Evolutionary conservation across 2,797 vertebrate species (phyloP).

Genomic region (Spinibarbus caldwelli): DNA sequence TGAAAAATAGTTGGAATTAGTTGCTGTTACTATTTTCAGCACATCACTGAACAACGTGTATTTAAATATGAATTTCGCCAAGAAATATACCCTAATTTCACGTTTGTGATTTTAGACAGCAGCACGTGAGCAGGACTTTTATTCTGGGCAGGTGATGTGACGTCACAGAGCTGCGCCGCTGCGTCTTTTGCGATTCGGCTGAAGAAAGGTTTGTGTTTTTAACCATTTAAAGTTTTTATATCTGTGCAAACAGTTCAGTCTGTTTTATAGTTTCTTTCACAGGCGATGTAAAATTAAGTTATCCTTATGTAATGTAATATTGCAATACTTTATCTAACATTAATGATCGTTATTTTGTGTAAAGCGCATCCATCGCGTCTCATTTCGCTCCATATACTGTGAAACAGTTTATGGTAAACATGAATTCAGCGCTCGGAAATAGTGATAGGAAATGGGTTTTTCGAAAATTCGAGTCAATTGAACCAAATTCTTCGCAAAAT

Average conservation of each 20-base stretch:
- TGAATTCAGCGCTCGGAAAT: neutral
- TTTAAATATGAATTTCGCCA: too few relatives aligned
- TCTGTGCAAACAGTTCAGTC: neutral
- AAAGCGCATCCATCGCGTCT: neutral
- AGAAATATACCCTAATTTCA: too few relatives aligned
- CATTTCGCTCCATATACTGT: neutral
- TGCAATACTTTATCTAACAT: neutral
- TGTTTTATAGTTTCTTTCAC: neutral
- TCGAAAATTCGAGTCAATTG: neutral
- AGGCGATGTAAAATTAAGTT: too few relatives aligned
- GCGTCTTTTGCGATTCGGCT: neutral
- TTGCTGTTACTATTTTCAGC: too few relatives aligned
- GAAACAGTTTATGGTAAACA: neutral
- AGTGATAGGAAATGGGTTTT: neutral
- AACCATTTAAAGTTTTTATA: slow-evolving; percentile 12
- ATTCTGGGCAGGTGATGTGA: neutral
- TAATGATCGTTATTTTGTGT: neutral
- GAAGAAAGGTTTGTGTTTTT: slow-evolving; percentile 24
- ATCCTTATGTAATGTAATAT: neutral
- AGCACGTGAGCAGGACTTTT: too few relatives aligned
- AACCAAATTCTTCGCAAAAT: neutral
- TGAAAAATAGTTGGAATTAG: too few relatives aligned
- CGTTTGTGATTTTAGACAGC: neutral
- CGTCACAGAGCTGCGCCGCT: neutral
- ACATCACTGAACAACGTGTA: too few relatives aligned